A percentile compares a stretch with the other conserved stretches of the same genome.
These are phyloP conservation scores for Drosophila lacicola DNA, from an alignment of 2,888 invertebrate species.

Conservation along the genomic window DNA sequence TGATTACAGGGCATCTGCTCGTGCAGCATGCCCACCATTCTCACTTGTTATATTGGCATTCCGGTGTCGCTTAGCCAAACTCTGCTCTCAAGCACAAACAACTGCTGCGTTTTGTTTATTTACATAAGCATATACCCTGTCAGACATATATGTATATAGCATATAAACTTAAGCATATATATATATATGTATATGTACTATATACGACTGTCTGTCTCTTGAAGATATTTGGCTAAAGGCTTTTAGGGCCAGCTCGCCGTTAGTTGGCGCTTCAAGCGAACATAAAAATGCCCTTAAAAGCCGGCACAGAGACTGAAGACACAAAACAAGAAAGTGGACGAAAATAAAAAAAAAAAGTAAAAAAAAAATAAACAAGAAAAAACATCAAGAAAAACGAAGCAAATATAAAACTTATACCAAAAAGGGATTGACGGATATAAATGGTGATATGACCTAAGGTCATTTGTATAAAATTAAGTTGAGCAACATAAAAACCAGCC, in stretches of 20 bases:
- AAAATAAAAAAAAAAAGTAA: constrained; percentile 6
- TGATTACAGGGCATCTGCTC: constrained; percentile 11
- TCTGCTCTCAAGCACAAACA: constrained; percentile 56
- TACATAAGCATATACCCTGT: constrained; percentile 66
- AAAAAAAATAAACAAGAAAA: constrained; percentile 2
- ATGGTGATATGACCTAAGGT: constrained; percentile 80
- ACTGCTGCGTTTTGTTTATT: constrained; percentile 65
- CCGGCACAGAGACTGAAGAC: constrained; percentile 54
- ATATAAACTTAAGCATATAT: constrained; percentile 32
- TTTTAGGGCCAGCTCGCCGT: constrained; percentile 76
- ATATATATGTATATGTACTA: constrained; percentile 33
- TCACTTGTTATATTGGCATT: constrained; percentile 63
- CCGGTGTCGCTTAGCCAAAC: constrained; percentile 58
- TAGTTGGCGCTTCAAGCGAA: constrained; percentile 78
- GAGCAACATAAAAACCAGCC: constrained; percentile 73
- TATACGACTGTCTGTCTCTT: constrained; percentile 63
- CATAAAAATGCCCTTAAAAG: constrained; percentile 80
- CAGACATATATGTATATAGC: constrained; percentile 13
- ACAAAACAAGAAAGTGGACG: constrained; percentile 30
- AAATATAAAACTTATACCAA: constrained; percentile 80
- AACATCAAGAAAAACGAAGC: constrained; percentile 55
- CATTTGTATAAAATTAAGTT: constrained; percentile 81
- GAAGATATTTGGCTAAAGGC: constrained; percentile 80
- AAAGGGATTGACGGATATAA: constrained; percentile 81
- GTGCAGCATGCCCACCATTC: constrained; percentile 3